A percentile compares a stretch with the other conserved stretches of the same genome.
phyloP scores from a whole-genome alignment of 23 tunicate genomes.

The Botrylloides violaceus region DNA sequence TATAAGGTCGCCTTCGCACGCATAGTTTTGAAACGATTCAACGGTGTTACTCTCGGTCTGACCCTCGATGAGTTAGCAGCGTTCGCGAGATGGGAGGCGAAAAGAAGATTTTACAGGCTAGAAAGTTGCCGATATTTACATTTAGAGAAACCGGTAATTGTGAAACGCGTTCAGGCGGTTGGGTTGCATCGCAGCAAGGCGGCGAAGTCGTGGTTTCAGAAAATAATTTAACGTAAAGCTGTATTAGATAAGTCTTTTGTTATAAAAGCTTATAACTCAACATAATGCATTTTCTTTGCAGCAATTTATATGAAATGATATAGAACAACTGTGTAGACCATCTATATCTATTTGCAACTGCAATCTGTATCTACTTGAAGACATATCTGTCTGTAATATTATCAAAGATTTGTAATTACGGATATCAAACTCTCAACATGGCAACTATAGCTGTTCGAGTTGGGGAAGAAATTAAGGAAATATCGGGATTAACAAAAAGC shows the following conservation, averaged over 20 bases:
- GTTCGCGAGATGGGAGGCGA: background rate
- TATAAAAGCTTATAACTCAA: too few relatives aligned
- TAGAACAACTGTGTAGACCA: background rate
- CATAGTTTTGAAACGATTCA: background rate
- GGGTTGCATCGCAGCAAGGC: too few relatives aligned
- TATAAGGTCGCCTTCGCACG: background rate
- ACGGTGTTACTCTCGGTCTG: background rate
- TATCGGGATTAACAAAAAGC: conserved; percentile 70
- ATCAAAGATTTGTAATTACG: too few relatives aligned
- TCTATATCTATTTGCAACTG: background rate
- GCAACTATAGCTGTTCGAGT: conserved; percentile 75
- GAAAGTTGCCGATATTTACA: too few relatives aligned
- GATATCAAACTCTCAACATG: too few relatives aligned
- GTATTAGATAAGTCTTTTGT: too few relatives aligned
- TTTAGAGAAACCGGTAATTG: too few relatives aligned
- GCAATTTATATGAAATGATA: background rate
- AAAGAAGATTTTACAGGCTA: background rate
- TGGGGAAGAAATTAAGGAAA: conserved; percentile 67
- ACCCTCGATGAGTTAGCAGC: background rate
- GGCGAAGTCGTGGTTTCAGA: too few relatives aligned
- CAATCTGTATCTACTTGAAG: background rate
- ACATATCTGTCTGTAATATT: too few relatives aligned
- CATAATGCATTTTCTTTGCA: too few relatives aligned
- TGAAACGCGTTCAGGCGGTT: too few relatives aligned
- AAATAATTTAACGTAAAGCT: too few relatives aligned